A percentile compares a stretch with the other conserved stretches of the same genome.
Evolutionary conservation across 2,113 vertebrate species (phyloP).

Genomic region (Scortum barcoo): DNA sequence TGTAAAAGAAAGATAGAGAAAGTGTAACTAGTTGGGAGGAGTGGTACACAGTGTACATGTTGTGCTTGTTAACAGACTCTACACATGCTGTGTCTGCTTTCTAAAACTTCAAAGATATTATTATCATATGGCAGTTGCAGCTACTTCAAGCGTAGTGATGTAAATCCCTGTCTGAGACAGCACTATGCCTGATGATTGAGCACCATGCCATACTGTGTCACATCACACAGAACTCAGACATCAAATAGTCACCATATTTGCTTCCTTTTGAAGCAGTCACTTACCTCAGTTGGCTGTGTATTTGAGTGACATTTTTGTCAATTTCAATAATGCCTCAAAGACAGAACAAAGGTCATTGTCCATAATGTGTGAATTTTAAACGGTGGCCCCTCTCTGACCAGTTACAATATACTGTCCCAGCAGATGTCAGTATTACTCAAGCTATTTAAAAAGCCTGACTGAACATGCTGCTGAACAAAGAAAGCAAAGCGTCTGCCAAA

Average conservation of each 20-base stretch:
- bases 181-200: conserved; percentile 14
- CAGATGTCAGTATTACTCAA: conserved; percentile 87
- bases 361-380: neutral
- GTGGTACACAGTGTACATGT: neutral
- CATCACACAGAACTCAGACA: neutral
- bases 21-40: conserved; percentile 8
- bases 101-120: neutral
- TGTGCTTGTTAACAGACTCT: neutral
- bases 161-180: conserved; percentile 19
- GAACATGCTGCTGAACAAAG: conserved; percentile 19
- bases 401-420: conserved; percentile 74
- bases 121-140: neutral
- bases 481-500: neutral
- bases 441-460: conserved; percentile 58
- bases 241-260: neutral
- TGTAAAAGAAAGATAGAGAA: conserved; percentile 37
- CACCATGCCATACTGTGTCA: neutral
- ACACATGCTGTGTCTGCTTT: neutral
- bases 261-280: neutral
- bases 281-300: neutral
- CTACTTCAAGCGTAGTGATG: neutral
- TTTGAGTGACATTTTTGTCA: neutral
- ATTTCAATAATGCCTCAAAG: neutral
- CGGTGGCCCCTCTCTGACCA: conserved; percentile 5
- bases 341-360: neutral